Conservation (phyloP, 2,888 invertebrate genomes). For the Odontocolon sp. region DNA sequence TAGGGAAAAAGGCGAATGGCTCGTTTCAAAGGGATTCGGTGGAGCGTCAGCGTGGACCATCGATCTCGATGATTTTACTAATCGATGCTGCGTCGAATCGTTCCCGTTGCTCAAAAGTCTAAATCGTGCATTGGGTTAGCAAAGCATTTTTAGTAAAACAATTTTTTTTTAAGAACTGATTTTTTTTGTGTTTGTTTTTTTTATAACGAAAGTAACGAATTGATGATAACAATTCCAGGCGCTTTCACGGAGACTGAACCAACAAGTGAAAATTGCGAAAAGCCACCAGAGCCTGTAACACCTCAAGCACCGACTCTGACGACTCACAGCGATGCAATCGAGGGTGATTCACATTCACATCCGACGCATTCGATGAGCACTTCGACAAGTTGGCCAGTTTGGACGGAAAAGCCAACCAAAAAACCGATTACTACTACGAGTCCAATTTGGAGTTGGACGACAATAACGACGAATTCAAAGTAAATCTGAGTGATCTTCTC, state of each 20-base stretch:
- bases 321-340: slow-evolving; percentile 85
- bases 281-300: slow-evolving; percentile 88
- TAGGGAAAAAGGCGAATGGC: slow-evolving; percentile 89
- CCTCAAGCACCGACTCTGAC: slow-evolving; percentile 90
- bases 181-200: neutral
- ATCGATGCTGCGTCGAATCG: slow-evolving; percentile 90
- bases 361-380: slow-evolving; percentile 70
- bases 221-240: slow-evolving; percentile 35
- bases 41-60: slow-evolving; percentile 94
- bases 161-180: neutral
- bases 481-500: slow-evolving; percentile 62
- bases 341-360: slow-evolving; percentile 63
- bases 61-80: slow-evolving; percentile 93
- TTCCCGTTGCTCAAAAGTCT: slow-evolving; percentile 90
- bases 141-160: slow-evolving; percentile 65
- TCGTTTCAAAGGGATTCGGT: slow-evolving; percentile 87
- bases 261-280: slow-evolving; percentile 84
- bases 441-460: slow-evolving; percentile 71
- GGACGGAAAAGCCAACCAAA: slow-evolving; percentile 71
- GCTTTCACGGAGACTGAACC: slow-evolving; percentile 82
- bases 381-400: slow-evolving; percentile 75
- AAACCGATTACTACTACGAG: slow-evolving; percentile 64
- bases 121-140: slow-evolving; percentile 88
- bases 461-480: slow-evolving; percentile 73
- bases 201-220: neutral